A percentile compares a stretch with the other conserved stretches of the same genome.
These are phyloP conservation scores for Eunapius fragilis DNA, from an alignment of 37 sponge, comb jelly and placozoan genomes.

Conservation along the genomic window DNA sequence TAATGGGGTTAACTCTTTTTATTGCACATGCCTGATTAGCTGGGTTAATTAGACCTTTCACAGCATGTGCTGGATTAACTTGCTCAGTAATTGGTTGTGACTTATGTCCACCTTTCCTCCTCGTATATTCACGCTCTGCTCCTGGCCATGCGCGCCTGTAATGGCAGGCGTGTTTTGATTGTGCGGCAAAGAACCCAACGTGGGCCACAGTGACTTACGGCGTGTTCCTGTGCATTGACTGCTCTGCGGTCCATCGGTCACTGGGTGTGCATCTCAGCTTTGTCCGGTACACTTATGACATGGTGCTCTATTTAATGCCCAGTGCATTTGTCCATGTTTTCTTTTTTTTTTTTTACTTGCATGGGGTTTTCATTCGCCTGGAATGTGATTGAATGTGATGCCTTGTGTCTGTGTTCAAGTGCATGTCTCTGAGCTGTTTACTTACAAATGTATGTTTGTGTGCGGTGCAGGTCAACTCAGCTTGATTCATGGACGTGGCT, in stretches of 20 bases:
- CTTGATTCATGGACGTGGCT: conserved; percentile 98
- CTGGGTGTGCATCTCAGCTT: conserved; percentile 97
- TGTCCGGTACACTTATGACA: conserved; percentile 59
- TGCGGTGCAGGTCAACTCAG: conserved; percentile 80
- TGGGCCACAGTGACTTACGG: conserved; percentile 98
- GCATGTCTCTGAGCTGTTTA: too few relatives aligned
- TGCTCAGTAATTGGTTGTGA: too few relatives aligned
- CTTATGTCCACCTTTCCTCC: too few relatives aligned
- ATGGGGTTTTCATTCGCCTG: too few relatives aligned
- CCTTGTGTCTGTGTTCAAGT: too few relatives aligned
- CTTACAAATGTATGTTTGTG: too few relatives aligned
- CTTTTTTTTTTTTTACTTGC: too few relatives aligned
- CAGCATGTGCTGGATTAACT: neutral
- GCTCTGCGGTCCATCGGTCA: conserved; percentile 94
- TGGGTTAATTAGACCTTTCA: neutral
- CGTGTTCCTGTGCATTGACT: conserved; percentile 97
- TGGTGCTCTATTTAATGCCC: neutral
- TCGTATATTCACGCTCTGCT: too few relatives aligned
- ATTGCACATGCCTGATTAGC: too few relatives aligned
- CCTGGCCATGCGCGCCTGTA: too few relatives aligned
- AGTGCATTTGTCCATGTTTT: neutral
- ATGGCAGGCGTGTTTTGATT: conserved; percentile 97
- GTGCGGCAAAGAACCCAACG: conserved; percentile 88
- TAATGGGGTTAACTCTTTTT: too few relatives aligned
- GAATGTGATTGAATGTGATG: neutral